These are phyloP conservation scores for Podarcis lilfordi DNA, from an alignment of 2,797 vertebrate genomes.

Conservation along the genomic window DNA sequence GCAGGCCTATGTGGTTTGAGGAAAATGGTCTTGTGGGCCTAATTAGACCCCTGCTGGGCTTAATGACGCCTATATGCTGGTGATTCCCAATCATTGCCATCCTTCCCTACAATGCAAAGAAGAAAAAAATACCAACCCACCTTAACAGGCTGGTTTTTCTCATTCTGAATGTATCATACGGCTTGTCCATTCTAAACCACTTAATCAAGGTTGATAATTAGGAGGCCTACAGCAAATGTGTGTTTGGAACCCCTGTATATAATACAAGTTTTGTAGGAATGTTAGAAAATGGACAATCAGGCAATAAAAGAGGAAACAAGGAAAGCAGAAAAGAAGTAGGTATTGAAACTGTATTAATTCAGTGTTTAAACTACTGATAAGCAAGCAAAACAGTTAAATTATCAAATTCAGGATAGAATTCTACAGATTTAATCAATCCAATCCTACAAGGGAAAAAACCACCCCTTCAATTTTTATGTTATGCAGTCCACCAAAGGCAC, in stretches of 20 bases:
- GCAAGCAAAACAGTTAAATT: slow-evolving; percentile 42
- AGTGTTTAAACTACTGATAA: slow-evolving; percentile 52
- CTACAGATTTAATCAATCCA: slow-evolving; percentile 36
- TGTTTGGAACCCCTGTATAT: background rate
- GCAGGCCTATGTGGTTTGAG: no score
- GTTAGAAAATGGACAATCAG: background rate
- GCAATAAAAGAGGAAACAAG: background rate
- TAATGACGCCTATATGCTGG: no score
- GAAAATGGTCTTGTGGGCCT: no score
- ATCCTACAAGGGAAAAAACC: slow-evolving; percentile 31
- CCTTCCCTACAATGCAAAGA: background rate
- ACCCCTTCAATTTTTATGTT: background rate
- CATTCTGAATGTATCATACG: background rate
- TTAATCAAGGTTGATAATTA: background rate
- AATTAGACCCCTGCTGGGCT: no score
- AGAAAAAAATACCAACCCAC: no score
- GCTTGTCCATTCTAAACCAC: background rate
- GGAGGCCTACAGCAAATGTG: background rate
- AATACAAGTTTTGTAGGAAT: background rate
- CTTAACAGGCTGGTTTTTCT: background rate
- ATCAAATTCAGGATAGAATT: slow-evolving; percentile 48
- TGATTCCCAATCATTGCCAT: no score
- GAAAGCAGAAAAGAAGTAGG: slow-evolving; percentile 20
- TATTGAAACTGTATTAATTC: slow-evolving; percentile 48
- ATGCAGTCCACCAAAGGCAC: background rate